Percentiles rank a stretch among this genome's conserved stretches.
Conservation (phyloP, 2,113 vertebrate genomes). For the Microtus pennsylvanicus region DNA sequence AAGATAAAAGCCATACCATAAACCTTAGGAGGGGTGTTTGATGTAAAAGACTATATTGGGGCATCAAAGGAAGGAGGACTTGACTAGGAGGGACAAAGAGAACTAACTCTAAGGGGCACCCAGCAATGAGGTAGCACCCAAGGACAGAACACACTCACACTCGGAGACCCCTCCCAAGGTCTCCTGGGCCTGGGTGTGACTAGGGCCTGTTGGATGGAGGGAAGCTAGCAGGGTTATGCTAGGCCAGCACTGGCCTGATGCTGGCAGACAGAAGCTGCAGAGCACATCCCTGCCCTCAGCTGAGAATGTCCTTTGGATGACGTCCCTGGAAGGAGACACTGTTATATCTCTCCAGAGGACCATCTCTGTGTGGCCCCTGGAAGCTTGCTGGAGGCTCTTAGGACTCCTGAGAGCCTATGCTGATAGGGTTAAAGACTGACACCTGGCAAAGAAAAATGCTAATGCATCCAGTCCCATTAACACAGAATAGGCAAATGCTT, state of each 20-base stretch:
- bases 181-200: background rate
- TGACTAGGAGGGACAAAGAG: background rate
- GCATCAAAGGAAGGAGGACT: background rate
- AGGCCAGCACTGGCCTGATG: background rate
- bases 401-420: background rate
- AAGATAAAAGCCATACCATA: background rate
- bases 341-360: background rate
- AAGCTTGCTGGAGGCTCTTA: background rate
- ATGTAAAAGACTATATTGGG: background rate
- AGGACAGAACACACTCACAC: background rate
- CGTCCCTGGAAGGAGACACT: background rate
- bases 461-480: background rate
- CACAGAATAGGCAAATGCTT: background rate
- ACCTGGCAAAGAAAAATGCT: background rate
- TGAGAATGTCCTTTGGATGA: background rate
- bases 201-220: background rate
- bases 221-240: background rate
- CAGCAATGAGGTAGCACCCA: too few species aligned
- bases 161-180: background rate
- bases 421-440: background rate
- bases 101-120: background rate
- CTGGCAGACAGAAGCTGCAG: background rate
- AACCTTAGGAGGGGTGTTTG: background rate
- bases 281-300: background rate
- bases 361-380: background rate